Conservation (phyloP, 2,888 invertebrate genomes). For the Eupeodes luniger region DNA sequence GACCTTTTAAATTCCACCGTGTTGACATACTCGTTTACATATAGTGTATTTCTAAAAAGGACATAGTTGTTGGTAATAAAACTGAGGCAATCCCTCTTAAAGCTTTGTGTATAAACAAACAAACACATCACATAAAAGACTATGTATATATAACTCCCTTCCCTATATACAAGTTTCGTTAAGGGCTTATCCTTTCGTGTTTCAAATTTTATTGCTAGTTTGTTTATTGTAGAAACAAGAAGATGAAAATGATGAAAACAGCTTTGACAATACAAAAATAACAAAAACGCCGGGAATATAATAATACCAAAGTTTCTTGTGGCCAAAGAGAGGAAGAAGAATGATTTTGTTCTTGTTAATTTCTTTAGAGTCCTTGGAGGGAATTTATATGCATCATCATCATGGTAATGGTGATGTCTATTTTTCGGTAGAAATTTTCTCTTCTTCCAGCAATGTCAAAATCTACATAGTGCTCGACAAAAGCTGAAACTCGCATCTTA, state of each 20-base stretch:
- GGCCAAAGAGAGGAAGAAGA: neutral
- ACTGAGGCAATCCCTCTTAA: neutral
- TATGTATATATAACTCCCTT: neutral
- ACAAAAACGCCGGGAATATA: neutral
- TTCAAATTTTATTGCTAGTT: conserved; percentile 18
- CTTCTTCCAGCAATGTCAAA: neutral
- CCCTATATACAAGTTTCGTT: neutral
- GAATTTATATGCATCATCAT: neutral
- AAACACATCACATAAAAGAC: neutral
- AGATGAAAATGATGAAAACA: neutral
- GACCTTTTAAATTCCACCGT: conserved; percentile 27
- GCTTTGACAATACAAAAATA: conserved; percentile 8
- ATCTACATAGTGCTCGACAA: neutral
- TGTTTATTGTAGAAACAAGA: conserved; percentile 15
- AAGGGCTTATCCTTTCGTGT: neutral
- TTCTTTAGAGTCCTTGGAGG: conserved; percentile 10
- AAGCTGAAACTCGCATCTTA: no score
- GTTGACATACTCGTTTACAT: neutral
- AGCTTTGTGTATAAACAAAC: neutral
- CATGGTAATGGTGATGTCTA: neutral
- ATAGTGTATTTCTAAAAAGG: neutral
- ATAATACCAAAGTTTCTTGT: neutral
- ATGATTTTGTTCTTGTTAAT: conserved; percentile 5
- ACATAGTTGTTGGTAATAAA: conserved; percentile 16
- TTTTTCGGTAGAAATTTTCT: neutral